These are phyloP conservation scores for Pyrochroa serraticornis DNA, from an alignment of 2,888 invertebrate species.

Conservation along the genomic window DNA sequence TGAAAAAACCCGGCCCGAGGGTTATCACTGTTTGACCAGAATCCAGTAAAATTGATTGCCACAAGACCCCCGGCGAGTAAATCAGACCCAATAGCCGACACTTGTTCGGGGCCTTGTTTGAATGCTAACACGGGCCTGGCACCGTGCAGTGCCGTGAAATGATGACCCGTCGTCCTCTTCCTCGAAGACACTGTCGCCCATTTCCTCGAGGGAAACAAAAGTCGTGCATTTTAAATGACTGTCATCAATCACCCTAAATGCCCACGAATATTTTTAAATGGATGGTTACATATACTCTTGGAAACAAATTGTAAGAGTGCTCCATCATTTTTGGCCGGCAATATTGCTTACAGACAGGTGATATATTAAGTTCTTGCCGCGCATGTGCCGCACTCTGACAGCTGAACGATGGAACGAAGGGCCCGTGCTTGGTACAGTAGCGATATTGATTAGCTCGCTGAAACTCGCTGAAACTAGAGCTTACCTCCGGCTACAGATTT, in stretches of 20 bases:
- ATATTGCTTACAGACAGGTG: constrained; percentile 46
- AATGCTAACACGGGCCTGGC: constrained; percentile 33
- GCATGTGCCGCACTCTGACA: constrained; percentile 29
- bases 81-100: constrained; percentile 42
- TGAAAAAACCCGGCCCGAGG: constrained; percentile 27
- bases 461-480: constrained; percentile 28
- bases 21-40: constrained; percentile 47
- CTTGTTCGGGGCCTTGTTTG: constrained; percentile 43
- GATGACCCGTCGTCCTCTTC: constrained; percentile 29
- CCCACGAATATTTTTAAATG: constrained; percentile 40
- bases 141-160: constrained; percentile 33
- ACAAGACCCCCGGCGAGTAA: constrained; percentile 40
- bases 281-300: constrained; percentile 41
- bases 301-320: constrained; percentile 44
- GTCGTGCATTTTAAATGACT: constrained; percentile 43
- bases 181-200: constrained; percentile 21
- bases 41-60: constrained; percentile 43
- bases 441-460: constrained; percentile 40
- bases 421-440: constrained; percentile 35
- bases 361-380: constrained; percentile 39
- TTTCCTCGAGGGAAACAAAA: constrained; percentile 41
- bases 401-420: constrained; percentile 28
- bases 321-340: constrained; percentile 42
- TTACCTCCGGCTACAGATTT: constrained; percentile 27
- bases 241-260: constrained; percentile 46